Evolutionary conservation across 2,888 invertebrate species (phyloP).

Genomic region (Tinea semifulvella): DNA sequence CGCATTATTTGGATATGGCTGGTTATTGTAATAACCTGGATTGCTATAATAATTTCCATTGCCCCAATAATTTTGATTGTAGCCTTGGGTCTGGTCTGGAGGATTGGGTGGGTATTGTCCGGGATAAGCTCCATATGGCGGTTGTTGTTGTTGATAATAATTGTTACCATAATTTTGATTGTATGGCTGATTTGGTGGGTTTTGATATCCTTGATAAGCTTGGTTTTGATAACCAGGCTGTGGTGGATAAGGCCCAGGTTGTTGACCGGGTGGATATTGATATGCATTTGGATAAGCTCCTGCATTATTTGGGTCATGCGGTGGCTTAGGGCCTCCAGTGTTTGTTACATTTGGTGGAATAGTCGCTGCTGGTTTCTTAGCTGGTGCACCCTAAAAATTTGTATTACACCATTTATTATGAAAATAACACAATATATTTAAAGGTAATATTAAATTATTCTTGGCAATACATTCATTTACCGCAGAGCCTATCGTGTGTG

Average conservation of each 20-base stretch:
- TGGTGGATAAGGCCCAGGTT: constrained; percentile 43
- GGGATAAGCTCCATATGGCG: constrained; percentile 44
- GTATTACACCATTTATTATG: too few species aligned
- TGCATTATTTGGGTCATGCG: constrained; percentile 25
- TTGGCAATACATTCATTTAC: too few species aligned
- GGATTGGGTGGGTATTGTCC: constrained; percentile 46
- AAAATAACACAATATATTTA: too few species aligned
- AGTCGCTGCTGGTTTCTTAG: constrained; percentile 61
- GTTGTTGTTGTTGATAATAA: constrained; percentile 47
- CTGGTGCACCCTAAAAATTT: too few species aligned
- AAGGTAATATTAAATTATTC: too few species aligned
- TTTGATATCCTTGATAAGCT: constrained; percentile 30
- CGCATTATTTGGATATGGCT: constrained; percentile 45
- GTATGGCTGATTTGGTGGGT: constrained; percentile 59
- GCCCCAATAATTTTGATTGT: constrained; percentile 55
- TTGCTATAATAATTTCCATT: constrained; percentile 51
- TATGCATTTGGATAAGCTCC: constrained; percentile 34
- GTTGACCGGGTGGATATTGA: constrained; percentile 33
- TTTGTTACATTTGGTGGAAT: constrained; percentile 54
- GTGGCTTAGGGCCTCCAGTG: constrained; percentile 24
- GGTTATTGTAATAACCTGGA: constrained; percentile 48
- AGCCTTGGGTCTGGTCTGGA: constrained; percentile 35
- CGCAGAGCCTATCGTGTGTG: too few species aligned
- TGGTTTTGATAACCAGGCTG: constrained; percentile 49
- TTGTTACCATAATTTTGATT: constrained; percentile 50